phyloP scores from a whole-genome alignment of 2,797 vertebrate species.

The Aplochiton taeniatus region DNA sequence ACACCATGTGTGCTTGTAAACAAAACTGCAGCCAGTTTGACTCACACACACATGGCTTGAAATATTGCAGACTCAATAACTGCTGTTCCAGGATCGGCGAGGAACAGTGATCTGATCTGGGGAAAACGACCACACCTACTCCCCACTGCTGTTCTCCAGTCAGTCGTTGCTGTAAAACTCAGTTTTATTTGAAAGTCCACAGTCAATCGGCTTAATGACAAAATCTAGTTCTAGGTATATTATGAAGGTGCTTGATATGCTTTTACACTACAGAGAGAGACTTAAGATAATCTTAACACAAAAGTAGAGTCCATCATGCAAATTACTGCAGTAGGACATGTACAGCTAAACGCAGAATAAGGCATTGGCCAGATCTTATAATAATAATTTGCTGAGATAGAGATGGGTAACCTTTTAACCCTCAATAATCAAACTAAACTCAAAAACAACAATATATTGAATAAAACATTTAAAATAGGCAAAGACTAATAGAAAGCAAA shows the following conservation, averaged over 20 bases:
- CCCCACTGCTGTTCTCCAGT: constrained; percentile 16
- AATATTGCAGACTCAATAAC: constrained; percentile 27
- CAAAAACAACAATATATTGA: no score
- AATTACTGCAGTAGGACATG: constrained; percentile 67
- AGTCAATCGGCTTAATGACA: no score
- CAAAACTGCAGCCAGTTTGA: constrained; percentile 56
- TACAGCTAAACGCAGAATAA: constrained; percentile 33
- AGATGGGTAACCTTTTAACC: not conserved
- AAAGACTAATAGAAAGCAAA: no score
- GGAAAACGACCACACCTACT: constrained; percentile 25
- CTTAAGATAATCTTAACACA: constrained; percentile 25
- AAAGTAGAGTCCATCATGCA: constrained; percentile 60
- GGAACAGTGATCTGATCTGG: not conserved
- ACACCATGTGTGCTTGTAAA: constrained; percentile 71
- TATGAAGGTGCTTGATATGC: constrained; percentile 16
- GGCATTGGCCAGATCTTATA: constrained; percentile 23
- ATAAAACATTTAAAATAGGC: no score
- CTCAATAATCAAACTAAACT: no score
- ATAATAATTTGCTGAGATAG: constrained; percentile 13
- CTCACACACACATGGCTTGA: constrained; percentile 48
- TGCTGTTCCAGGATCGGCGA: constrained; percentile 62
- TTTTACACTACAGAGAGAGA: constrained; percentile 15
- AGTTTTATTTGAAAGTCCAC: not conserved
- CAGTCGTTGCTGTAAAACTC: not conserved
- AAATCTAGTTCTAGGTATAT: no score